These are phyloP conservation scores for Hirudo medicinalis DNA, from an alignment of 1,140 invertebrate species.

Conservation along the genomic window DNA sequence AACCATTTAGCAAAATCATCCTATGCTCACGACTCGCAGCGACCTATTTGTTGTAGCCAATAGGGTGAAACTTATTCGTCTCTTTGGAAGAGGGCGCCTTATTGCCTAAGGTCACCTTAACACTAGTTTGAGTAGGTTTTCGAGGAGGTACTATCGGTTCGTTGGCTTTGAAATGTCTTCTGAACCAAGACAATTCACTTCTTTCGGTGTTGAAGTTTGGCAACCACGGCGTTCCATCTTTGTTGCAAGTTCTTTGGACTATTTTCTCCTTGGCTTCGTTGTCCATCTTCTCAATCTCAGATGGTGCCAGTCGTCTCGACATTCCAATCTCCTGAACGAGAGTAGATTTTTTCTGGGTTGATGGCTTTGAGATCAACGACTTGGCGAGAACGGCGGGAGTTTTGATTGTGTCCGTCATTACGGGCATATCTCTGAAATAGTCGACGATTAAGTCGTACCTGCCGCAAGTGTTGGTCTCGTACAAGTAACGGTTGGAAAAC, in stretches of 20 bases:
- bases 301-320: background rate
- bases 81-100: background rate
- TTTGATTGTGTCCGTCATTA: background rate
- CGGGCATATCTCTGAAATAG: background rate
- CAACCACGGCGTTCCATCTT: background rate
- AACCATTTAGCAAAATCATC: too few relatives aligned
- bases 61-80: too few relatives aligned
- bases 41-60: too few relatives aligned
- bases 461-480: background rate
- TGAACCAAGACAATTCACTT: conserved; percentile 9
- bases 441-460: background rate
- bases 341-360: background rate
- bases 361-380: background rate
- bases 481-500: conserved; percentile 8
- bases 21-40: too few relatives aligned
- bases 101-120: background rate
- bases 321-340: background rate
- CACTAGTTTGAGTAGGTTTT: background rate
- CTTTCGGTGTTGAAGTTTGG: background rate
- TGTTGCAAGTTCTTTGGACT: background rate
- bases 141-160: background rate
- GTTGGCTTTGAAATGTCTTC: conserved; percentile 3
- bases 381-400: background rate
- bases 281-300: background rate
- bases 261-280: background rate